Base-by-base conservation (phyloP, 2,888 invertebrate species). In the Alsophila aescularia region DNA sequence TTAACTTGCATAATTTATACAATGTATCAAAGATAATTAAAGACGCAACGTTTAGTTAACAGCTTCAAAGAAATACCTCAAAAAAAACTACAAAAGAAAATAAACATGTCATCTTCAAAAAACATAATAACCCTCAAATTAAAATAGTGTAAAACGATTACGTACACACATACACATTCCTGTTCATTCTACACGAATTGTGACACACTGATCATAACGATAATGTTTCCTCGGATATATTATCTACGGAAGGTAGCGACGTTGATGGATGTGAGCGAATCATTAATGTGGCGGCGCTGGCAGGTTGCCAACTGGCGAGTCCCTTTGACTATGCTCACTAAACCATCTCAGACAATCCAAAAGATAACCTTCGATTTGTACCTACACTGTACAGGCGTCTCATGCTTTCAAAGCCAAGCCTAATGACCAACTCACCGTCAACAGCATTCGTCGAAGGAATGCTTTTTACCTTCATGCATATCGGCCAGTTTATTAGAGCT, bases 391-490 rank as follows among this genome's bases (percentile, higher is more conserved):
- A 40, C 52, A 55, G 58, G 62, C 65, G 36, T 34, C 14, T 29
- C 62, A 67, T 66, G 60, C 68, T 76, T 70, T 70, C 64, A 67
- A 66, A 83, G 88, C 88, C 64, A 83, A 85, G 87, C 85, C 72
- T 73, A 69, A 69, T 73, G 75, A 74, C 70, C 68, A 77, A 90
- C 90, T 90, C 85, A 90, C 90, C 90, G 76, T 82, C 61, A 55
- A 63, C 71, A 76, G 82, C 90, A 90, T 84, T 90, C 90, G 90
- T 87, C 74, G 76, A 79, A 72, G 87, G 90, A 90, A 90, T 90
- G 90, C 83, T 90, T 88, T 75, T 79, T 82, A 85, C 86, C 87
- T 82, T 84, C 90, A 90, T 90, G 90, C 90, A 79, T 66, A 42
- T 66, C 77, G 77, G 81, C 83, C 84, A 81, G 80, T 75, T 74